Evolutionary conservation across 2,797 vertebrate genomes (phyloP), one percentile per base, ranked within the genome.

Genomic region (Pagetopsis macropterus): DNA sequence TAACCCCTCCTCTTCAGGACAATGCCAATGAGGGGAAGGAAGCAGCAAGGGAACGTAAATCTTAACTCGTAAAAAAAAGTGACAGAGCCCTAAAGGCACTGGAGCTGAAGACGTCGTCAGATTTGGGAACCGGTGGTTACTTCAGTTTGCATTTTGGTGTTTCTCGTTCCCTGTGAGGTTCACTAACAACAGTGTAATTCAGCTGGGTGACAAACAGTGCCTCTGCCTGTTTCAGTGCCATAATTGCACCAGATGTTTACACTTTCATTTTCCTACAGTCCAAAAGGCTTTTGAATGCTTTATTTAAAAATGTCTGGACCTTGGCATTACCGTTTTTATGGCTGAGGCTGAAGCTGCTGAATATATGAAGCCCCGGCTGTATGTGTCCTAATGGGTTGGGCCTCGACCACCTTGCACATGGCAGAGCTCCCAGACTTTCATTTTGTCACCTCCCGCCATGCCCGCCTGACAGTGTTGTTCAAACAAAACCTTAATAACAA

Each of bases 1-100:
- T 85, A 78, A 88, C 78, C 75, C 69, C 73, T 71, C 68, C 74
- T 86, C 62, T 58, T 62, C 23, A 75, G 82, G 78, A 85, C 72
- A 76, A 81, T 62, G 56, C 13, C 17, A 43, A 67, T 14, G 21
- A 76, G 44, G 44, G 23, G 31, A 16, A 19, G 41, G 60, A 40
- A 27, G 51, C n/a, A 27, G 69, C 6, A 11, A 45, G 41, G 37
- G 51, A 49, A 61, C 5, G 8, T 84, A 76, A 85, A 88, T 84
- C 64, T 79, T 21, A 67, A 63, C 45, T 76, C 49, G 17, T 70
- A 68, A 77, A 70, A 72, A 51, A 71, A 80, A 55, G 21, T 43
- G 33, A 65, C 75, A 59, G 16, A 23, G 54, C 14, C 31, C 44
- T 19, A 43, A 68, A 70, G 13, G 69, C 58, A 65, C 27, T 3